Percentiles rank a stretch among this genome's conserved stretches.
phyloP scores from a whole-genome alignment of 1,140 invertebrate species.

The Drosophila saltans region DNA sequence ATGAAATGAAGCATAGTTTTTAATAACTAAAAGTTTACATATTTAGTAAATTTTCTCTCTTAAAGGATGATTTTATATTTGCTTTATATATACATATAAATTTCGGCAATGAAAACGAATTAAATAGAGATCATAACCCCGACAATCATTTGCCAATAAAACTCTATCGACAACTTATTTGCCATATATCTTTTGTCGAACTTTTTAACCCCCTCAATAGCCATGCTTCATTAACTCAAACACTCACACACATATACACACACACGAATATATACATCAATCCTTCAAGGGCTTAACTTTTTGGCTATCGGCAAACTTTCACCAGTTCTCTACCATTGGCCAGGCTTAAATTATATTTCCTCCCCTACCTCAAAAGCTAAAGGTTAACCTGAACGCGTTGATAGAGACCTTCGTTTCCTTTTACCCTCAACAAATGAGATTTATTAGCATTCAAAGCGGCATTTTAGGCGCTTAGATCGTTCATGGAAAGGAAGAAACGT shows the following conservation, averaged over 20 bases:
- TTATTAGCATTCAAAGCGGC: slow-evolving; percentile 82
- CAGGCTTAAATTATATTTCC: slow-evolving; percentile 63
- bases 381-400: slow-evolving; percentile 61
- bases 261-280: slow-evolving; percentile 39
- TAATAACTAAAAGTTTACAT: background rate
- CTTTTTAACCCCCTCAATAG: slow-evolving; percentile 31
- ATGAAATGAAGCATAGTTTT: background rate
- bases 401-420: slow-evolving; percentile 26
- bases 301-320: too few relatives aligned
- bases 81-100: background rate
- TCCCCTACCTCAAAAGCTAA: slow-evolving; percentile 24
- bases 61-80: too few relatives aligned
- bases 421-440: slow-evolving; percentile 63
- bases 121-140: slow-evolving; percentile 54
- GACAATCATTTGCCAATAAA: slow-evolving; percentile 51
- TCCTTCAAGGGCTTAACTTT: too few relatives aligned
- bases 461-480: slow-evolving; percentile 63
- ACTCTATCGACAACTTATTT: slow-evolving; percentile 55
- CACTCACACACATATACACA: slow-evolving; percentile 39
- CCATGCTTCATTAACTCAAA: slow-evolving; percentile 64
- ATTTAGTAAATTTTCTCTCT: background rate
- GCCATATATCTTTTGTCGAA: slow-evolving; percentile 46
- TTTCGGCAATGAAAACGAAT: slow-evolving; percentile 27
- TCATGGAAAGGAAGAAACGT: background rate
- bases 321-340: slow-evolving; percentile 37